Conservation (phyloP, 2,797 vertebrate genomes). For the Pyrocephalus nanus region DNA sequence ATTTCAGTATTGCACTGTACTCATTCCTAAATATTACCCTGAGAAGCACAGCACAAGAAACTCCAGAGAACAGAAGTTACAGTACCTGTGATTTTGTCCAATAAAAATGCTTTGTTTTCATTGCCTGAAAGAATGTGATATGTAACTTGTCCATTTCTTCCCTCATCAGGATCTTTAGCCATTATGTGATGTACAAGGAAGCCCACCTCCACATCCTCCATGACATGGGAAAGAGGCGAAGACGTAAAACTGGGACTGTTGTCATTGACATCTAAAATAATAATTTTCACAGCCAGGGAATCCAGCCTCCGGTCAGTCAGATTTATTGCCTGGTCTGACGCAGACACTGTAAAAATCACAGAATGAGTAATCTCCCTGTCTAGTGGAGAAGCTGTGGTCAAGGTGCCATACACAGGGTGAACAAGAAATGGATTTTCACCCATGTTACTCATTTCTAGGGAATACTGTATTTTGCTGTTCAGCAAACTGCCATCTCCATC, state of each 20-base stretch:
- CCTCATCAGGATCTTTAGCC: conserved; percentile 85
- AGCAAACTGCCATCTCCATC: conserved; percentile 86
- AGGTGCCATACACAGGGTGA: conserved; percentile 80
- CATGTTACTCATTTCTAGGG: conserved; percentile 67
- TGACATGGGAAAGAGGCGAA: conserved; percentile 61
- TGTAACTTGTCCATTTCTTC: conserved; percentile 81
- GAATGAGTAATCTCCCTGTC: conserved; percentile 80
- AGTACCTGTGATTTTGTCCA: conserved; percentile 87
- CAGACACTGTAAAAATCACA: conserved; percentile 82
- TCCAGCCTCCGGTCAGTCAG: conserved; percentile 71
- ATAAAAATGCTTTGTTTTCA: conserved; percentile 76
- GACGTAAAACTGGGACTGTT: conserved; percentile 86
- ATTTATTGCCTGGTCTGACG: conserved; percentile 81
- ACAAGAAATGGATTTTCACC: conserved; percentile 80
- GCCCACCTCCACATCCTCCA: conserved; percentile 84
- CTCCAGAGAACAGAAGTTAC: neutral
- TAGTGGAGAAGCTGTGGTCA: conserved; percentile 79
- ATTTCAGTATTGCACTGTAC: neutral
- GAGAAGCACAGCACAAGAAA: neutral
- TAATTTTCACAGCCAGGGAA: conserved; percentile 81
- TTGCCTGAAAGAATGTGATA: conserved; percentile 84
- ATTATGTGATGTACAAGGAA: conserved; percentile 82
- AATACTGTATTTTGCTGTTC: conserved; percentile 86
- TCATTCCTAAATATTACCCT: neutral
- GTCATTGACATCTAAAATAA: conserved; percentile 90